phyloP scores from a whole-genome alignment of 2,797 vertebrate species.

The Dermochelys coriacea region DNA sequence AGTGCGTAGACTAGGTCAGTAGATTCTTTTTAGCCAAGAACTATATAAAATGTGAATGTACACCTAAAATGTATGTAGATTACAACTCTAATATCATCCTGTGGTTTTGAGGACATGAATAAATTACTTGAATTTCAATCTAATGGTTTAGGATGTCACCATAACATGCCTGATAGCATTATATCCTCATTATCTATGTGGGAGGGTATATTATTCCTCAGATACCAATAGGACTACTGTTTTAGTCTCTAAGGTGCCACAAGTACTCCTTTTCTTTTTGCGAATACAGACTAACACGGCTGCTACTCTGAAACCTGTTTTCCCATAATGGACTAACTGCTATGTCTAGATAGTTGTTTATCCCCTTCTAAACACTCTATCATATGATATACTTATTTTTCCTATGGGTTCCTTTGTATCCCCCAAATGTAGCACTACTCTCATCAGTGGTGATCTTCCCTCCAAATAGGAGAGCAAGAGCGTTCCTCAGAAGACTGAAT shows the following conservation, averaged over 20 bases:
- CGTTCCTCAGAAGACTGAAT: neutral
- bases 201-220: neutral
- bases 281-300: too few species aligned
- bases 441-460: fast-evolving
- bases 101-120: neutral
- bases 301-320: too few species aligned
- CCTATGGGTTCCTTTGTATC: neutral
- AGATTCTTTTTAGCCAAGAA: neutral
- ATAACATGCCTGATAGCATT: neutral
- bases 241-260: too few species aligned
- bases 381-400: neutral
- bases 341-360: neutral
- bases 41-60: neutral
- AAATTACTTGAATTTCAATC: neutral
- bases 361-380: neutral
- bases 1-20: neutral
- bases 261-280: too few species aligned
- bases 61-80: neutral
- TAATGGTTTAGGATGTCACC: neutral
- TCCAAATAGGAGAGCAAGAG: fast-evolving
- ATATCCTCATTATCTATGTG: fast-evolving
- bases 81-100: neutral
- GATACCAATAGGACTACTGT: neutral
- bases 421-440: neutral
- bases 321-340: neutral